Evolutionary conservation across 1,140 invertebrate genomes (phyloP), one percentile per base, ranked within the genome.

Genomic region (Pseudomyrmex gracilis): DNA sequence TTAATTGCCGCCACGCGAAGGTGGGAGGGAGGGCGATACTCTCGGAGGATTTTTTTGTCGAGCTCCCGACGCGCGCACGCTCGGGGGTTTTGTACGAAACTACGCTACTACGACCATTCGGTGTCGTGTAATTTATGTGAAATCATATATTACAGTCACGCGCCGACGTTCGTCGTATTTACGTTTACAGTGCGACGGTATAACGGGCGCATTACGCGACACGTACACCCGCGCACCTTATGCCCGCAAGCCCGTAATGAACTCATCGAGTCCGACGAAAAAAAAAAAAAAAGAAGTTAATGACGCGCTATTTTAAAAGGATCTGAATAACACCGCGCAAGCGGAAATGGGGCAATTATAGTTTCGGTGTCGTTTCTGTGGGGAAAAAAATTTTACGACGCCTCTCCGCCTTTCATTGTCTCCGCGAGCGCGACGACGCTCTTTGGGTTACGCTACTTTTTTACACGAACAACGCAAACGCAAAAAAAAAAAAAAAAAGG

Each of bases 291-390:
- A 71, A 34, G 7, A 34, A 71, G 12, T 58, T 80, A 60, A 70
- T 15, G 22, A 12, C 12, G 15, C 22, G 22, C 10, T n/a, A 47
- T 58, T 58, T 80, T 47, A 80, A 12, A 58, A 78, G 70, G 20
- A 34, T 34, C 68, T 47, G 55, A 34, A 47, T 70, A 78, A 60
- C 47, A 58, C 34, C 20, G 45, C 34, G 45, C 34, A 20, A 58
- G n/a, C 43, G 45, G n/a, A 80, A 80, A 80, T 80, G 13, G 34
- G 12, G 20, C 53, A 49, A 78, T 78, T 70, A 68, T 78, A 53
- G 12, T 22, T 22, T 12, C 20, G 47, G 24, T 47, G 15, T 67
- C 34, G 66, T 45, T 67, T 24, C 34, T 1, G 49, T 0, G n/a
- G 8, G n/a, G n/a, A n/a, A n/a, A 78, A 70, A 24, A 70, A 70